Evolutionary conservation across 2,113 vertebrate genomes (phyloP).

Genomic region (Salvelinus alpinus): DNA sequence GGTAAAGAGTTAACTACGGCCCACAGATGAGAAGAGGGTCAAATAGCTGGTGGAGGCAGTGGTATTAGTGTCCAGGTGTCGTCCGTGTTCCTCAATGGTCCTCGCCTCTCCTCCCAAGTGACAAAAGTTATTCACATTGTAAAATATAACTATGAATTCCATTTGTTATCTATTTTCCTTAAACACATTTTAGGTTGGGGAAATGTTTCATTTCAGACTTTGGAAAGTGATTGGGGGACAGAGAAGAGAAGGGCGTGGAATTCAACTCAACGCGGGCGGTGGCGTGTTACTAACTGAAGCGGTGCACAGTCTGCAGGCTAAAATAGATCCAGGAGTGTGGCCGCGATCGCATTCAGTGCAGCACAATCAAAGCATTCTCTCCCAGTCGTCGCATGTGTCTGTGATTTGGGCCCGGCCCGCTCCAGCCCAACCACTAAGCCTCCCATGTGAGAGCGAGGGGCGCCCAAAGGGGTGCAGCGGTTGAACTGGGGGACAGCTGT

Average conservation of each 20-base stretch:
- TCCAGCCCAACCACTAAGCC: conserved; percentile 36
- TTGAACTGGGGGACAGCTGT: conserved; percentile 52
- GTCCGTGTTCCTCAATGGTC: neutral
- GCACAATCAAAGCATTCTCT: conserved; percentile 43
- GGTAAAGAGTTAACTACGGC: neutral
- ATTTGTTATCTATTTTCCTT: neutral
- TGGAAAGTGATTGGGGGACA: neutral
- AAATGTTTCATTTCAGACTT: neutral
- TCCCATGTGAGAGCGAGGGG: conserved; percentile 38
- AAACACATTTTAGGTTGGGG: neutral
- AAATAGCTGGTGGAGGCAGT: neutral
- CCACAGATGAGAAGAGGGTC: neutral
- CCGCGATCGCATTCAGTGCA: conserved; percentile 24
- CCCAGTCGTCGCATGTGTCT: conserved; percentile 51
- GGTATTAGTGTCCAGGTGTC: neutral
- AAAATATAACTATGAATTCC: neutral
- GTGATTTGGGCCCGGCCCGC: conserved; percentile 54
- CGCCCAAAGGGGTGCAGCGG: conserved; percentile 40
- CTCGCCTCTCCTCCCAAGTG: neutral
- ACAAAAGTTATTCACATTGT: neutral
- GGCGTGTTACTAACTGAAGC: neutral
- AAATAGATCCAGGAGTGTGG: conserved; percentile 39
- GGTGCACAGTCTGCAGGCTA: conserved; percentile 19
- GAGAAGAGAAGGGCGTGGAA: neutral
- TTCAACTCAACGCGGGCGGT: conserved; percentile 13